A percentile compares a stretch with the other conserved stretches of the same genome.
Conservation (phyloP, 1,140 invertebrate genomes). For the Drosophila virilis region DNA sequence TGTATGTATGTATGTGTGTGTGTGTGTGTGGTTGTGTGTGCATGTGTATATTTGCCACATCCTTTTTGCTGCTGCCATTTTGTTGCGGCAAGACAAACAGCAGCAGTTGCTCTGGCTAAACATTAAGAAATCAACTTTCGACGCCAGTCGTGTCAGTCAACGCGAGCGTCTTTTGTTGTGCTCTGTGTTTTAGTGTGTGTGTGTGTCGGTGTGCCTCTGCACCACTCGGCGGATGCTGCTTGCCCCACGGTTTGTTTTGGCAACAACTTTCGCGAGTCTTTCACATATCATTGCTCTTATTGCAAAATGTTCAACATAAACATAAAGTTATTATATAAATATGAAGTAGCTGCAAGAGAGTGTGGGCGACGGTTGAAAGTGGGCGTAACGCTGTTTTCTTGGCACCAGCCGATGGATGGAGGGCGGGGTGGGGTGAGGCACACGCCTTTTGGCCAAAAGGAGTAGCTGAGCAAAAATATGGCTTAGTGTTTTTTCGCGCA, state of each 20-base stretch:
- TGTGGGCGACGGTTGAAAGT: constrained; percentile 28
- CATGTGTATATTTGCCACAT: constrained; percentile 40
- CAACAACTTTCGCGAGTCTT: constrained; percentile 43
- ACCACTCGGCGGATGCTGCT: constrained; percentile 26
- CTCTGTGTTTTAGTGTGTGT: constrained; percentile 30
- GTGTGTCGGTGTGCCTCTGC: constrained; percentile 1
- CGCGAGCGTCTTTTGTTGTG: constrained; percentile 72
- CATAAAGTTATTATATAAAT: constrained; percentile 82
- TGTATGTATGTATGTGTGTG: constrained; percentile 21
- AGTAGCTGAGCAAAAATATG: constrained; percentile 45
- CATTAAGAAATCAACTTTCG: constrained; percentile 82
- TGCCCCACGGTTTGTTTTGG: constrained; percentile 54
- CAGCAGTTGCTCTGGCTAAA: constrained; percentile 63
- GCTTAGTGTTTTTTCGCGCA: constrained; percentile 24
- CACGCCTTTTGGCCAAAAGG: constrained; percentile 28
- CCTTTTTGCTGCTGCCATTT: constrained; percentile 66
- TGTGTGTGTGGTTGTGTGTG: constrained; percentile 19
- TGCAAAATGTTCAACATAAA: constrained; percentile 61
- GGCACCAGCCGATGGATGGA: constrained; percentile 7
- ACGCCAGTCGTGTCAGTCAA: constrained; percentile 53
- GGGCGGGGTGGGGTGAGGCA: neutral
- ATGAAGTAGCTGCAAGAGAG: constrained; percentile 56
- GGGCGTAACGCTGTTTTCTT: constrained; percentile 24
- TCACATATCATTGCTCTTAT: constrained; percentile 27
- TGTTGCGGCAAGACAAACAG: constrained; percentile 70